These are phyloP conservation scores for Eurois occulta DNA, from an alignment of 2,888 invertebrate genomes.

Conservation along the genomic window DNA sequence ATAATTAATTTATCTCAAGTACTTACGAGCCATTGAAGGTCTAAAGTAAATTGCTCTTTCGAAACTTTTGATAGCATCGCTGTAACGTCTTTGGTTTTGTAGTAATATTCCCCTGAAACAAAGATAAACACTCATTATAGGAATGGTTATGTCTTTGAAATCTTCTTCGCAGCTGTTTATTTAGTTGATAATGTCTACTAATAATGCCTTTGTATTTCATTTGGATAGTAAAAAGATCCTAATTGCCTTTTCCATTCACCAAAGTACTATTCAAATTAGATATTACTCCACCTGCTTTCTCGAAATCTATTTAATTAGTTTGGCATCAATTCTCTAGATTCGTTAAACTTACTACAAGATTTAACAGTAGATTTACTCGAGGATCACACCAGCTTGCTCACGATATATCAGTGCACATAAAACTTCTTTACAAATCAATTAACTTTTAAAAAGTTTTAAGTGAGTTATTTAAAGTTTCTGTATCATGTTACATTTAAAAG, in stretches of 20 bases:
- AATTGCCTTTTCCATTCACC: slow-evolving; percentile 7
- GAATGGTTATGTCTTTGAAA: slow-evolving; percentile 22
- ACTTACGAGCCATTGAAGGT: slow-evolving; percentile 98
- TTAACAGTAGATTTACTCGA: neutral
- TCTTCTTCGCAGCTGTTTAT: slow-evolving; percentile 21
- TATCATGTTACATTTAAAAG: slow-evolving; percentile 20
- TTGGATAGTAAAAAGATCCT: slow-evolving; percentile 6
- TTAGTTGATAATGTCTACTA: slow-evolving; percentile 14
- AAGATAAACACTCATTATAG: slow-evolving; percentile 72
- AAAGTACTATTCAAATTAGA: neutral
- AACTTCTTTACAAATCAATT: neutral
- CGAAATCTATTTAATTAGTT: slow-evolving; percentile 4
- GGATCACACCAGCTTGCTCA: neutral
- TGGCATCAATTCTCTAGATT: slow-evolving; percentile 9
- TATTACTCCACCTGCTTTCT: neutral
- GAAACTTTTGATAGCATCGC: slow-evolving; percentile 97
- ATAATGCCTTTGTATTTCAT: slow-evolving; percentile 16
- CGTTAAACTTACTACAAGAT: neutral
- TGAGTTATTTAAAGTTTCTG: neutral
- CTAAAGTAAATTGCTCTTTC: slow-evolving; percentile 97
- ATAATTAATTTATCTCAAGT: slow-evolving; percentile 73
- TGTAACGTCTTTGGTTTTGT: slow-evolving; percentile 96
- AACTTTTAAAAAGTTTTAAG: neutral
- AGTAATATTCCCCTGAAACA: slow-evolving; percentile 96
- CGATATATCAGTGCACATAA: neutral